These are phyloP conservation scores for Xylophagus ater DNA, from an alignment of 2,888 invertebrate species.

Conservation along the genomic window DNA sequence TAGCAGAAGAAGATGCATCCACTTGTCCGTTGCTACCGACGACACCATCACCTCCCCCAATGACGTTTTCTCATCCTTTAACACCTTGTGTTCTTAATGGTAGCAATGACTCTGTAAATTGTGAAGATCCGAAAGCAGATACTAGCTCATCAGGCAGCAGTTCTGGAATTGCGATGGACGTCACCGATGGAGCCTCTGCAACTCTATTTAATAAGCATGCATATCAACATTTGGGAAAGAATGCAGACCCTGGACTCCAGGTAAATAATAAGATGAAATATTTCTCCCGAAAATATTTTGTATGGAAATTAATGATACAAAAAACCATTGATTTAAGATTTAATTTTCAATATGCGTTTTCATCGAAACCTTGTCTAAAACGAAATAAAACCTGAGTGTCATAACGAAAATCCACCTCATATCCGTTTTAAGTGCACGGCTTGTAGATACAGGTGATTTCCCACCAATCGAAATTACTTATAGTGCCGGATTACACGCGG, in stretches of 20 bases:
- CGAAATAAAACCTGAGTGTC: too few relatives aligned
- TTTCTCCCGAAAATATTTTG: too few relatives aligned
- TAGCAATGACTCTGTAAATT: slow-evolving; percentile 35
- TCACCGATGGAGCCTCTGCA: slow-evolving; percentile 26
- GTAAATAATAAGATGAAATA: too few relatives aligned
- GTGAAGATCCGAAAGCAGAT: slow-evolving; percentile 29
- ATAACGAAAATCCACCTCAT: too few relatives aligned
- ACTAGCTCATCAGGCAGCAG: slow-evolving; percentile 36
- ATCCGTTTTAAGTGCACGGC: too few relatives aligned
- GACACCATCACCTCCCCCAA: slow-evolving; percentile 50
- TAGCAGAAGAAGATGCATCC: slow-evolving; percentile 51
- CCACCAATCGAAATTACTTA: too few relatives aligned
- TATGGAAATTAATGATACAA: too few relatives aligned
- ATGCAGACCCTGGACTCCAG: slow-evolving; percentile 26
- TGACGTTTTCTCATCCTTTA: slow-evolving; percentile 48
- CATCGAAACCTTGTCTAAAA: too few relatives aligned
- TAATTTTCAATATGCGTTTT: too few relatives aligned
- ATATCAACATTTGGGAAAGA: slow-evolving; percentile 34
- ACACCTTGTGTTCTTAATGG: slow-evolving; percentile 44
- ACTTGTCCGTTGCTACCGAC: slow-evolving; percentile 51
- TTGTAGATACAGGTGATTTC: too few relatives aligned
- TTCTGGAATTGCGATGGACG: slow-evolving; percentile 34
- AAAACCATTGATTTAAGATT: too few relatives aligned
- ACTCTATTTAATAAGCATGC: slow-evolving; percentile 30
- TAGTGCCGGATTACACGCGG: too few relatives aligned